A percentile compares a stretch with the other conserved stretches of the same genome.
Evolutionary conservation across 1,140 invertebrate species (phyloP).

Genomic region (Grapholita molesta): DNA sequence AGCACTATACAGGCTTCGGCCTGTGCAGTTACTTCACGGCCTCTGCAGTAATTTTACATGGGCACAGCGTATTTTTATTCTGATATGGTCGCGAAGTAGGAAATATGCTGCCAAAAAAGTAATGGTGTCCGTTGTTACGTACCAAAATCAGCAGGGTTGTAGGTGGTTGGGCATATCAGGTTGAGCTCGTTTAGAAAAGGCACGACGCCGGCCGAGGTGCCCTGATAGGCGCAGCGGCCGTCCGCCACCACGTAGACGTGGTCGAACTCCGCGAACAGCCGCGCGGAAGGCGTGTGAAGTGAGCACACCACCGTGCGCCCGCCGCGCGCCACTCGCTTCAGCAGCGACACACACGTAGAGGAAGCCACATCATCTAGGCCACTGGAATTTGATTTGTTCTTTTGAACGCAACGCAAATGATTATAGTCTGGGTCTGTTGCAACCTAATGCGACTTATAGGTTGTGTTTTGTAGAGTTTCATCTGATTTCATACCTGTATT

Average conservation of each 20-base stretch:
- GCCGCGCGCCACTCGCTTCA: conserved; percentile 87
- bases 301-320: conserved; percentile 94
- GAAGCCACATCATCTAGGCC: conserved; percentile 89
- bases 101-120: too few species aligned
- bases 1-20: too few species aligned
- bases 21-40: too few species aligned
- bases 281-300: conserved; percentile 93
- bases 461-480: too few species aligned
- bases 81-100: too few species aligned
- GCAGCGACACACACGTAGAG: conserved; percentile 85
- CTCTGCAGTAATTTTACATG: too few species aligned
- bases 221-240: conserved; percentile 88
- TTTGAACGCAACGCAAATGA: neutral
- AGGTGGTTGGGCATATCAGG: conserved; percentile 85
- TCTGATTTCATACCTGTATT: too few species aligned
- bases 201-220: conserved; percentile 82
- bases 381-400: conserved; percentile 63
- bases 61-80: too few species aligned
- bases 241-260: conserved; percentile 86
- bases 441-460: too few species aligned
- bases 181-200: conserved; percentile 83
- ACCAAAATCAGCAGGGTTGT: conserved; percentile 92
- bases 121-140: conserved; percentile 63
- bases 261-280: conserved; percentile 87
- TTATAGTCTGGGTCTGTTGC: too few species aligned